phyloP scores from a whole-genome alignment of 1,140 invertebrate species.

The Bathynomus jamesi region DNA sequence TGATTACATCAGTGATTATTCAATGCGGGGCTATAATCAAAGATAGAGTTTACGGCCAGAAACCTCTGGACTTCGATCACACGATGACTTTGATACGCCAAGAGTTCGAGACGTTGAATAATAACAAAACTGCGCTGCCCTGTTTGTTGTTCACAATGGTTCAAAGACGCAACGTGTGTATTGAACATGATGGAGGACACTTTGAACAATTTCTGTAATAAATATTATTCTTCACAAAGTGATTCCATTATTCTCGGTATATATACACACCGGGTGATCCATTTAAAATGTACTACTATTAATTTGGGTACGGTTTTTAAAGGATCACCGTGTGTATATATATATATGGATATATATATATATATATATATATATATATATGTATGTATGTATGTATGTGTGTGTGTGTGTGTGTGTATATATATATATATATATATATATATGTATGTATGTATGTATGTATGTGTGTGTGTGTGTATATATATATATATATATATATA shows the following conservation, averaged over 20 bases:
- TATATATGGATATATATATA: neutral
- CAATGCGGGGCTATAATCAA: too few relatives aligned
- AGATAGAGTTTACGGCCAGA: too few relatives aligned
- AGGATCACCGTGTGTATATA: neutral
- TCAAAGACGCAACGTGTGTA: too few relatives aligned
- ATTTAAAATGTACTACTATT: neutral
- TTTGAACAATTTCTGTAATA: neutral
- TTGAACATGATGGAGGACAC: too few relatives aligned
- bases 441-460: neutral
- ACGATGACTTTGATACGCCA: too few relatives aligned
- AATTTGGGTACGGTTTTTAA: neutral
- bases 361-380: neutral
- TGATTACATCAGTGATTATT: too few relatives aligned
- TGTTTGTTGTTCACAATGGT: too few relatives aligned
- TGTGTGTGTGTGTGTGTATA: neutral
- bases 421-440: conserved; percentile 3
- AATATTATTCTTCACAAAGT: neutral
- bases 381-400: neutral
- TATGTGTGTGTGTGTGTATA: neutral
- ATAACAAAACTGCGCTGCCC: too few relatives aligned
- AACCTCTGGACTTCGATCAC: too few relatives aligned
- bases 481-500: neutral
- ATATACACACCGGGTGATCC: neutral
- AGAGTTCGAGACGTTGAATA: too few relatives aligned
- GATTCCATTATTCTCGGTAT: neutral